Conservation (phyloP, 2,888 invertebrate genomes). For the Cosmopolites sordidus region DNA sequence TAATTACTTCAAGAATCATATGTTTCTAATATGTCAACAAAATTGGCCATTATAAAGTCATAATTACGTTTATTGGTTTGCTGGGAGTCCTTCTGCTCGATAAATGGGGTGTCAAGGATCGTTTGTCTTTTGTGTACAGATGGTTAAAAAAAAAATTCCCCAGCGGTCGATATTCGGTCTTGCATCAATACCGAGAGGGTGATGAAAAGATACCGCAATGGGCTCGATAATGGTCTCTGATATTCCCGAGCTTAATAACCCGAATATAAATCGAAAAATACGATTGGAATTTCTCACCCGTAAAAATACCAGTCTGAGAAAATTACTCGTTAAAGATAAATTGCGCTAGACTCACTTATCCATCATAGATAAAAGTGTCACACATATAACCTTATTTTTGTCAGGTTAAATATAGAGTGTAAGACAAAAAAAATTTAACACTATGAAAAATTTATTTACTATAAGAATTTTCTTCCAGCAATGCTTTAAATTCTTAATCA, state of each 20-base stretch:
- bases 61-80: slow-evolving; percentile 18
- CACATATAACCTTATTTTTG: no score
- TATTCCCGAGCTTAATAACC: not conserved
- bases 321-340: no score
- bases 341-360: no score
- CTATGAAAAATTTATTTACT: no score
- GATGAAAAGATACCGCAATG: not conserved
- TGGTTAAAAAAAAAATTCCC: slow-evolving; percentile 3
- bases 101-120: slow-evolving; percentile 11
- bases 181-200: not conserved
- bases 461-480: no score
- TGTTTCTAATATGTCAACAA: slow-evolving; percentile 10
- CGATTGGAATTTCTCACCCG: not conserved
- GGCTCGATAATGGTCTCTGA: not conserved
- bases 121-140: slow-evolving; percentile 14
- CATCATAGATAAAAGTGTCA: no score
- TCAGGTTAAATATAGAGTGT: no score
- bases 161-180: not conserved
- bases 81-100: slow-evolving; percentile 5
- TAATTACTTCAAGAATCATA: no score
- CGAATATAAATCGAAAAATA: not conserved
- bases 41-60: slow-evolving; percentile 16
- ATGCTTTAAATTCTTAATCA: no score
- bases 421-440: no score
- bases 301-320: not conserved